Evolutionary conservation across 1,140 invertebrate species (phyloP).

Genomic region (Drosophila rufa): DNA sequence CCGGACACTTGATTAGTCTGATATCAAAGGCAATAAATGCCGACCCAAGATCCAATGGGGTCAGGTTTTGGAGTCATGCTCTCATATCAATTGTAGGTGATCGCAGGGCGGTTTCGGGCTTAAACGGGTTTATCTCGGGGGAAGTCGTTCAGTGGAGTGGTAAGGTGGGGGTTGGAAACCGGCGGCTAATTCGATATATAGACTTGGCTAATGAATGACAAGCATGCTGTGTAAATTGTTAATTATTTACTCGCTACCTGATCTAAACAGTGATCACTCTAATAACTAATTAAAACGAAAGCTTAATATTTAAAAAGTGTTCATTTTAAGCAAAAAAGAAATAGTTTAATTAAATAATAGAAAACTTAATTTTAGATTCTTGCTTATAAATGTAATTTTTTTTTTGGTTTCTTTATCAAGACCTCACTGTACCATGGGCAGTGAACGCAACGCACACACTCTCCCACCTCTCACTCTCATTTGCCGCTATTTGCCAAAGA

Average conservation of each 20-base stretch:
- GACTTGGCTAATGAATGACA: constrained; percentile 50
- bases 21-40: constrained; percentile 70
- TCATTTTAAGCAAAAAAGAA: too few relatives aligned
- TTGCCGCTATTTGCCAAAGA: constrained; percentile 56
- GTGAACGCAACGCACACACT: constrained; percentile 9
- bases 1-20: constrained; percentile 71
- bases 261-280: constrained; percentile 2
- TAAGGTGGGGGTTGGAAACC: not conserved
- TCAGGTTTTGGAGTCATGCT: constrained; percentile 17
- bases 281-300: not conserved
- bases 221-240: constrained; percentile 33
- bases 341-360: too few relatives aligned
- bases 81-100: constrained; percentile 48
- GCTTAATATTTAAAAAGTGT: too few relatives aligned
- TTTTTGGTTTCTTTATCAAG: not conserved
- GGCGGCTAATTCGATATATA: constrained; percentile 18
- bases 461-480: constrained; percentile 4
- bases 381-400: not conserved
- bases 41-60: constrained; percentile 44
- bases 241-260: constrained; percentile 26
- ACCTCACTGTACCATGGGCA: constrained; percentile 26
- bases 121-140: constrained; percentile 46
- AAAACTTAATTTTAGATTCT: too few relatives aligned
- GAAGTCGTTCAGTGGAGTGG: constrained; percentile 3
- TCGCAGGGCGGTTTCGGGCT: constrained; percentile 10